phyloP scores from a whole-genome alignment of 2,888 invertebrate species.

The Ethmia dodecea region DNA sequence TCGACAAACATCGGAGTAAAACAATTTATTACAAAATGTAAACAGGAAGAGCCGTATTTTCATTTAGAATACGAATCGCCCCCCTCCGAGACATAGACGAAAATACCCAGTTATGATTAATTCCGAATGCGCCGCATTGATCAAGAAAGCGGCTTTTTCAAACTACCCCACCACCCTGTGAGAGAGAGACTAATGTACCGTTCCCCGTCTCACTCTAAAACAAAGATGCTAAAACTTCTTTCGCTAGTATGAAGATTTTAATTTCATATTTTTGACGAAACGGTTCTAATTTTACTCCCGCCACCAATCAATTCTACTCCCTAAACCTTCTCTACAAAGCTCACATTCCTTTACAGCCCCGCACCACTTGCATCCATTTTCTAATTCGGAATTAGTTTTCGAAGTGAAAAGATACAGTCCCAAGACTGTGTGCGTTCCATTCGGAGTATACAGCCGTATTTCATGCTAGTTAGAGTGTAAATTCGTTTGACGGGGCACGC shows the following conservation, averaged over 20 bases:
- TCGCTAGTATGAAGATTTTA: slow-evolving; percentile 78
- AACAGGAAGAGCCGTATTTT: slow-evolving; percentile 77
- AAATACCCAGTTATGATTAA: slow-evolving; percentile 78
- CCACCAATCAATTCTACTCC: slow-evolving; percentile 26
- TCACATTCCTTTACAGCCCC: slow-evolving; percentile 18
- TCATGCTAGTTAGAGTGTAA: slow-evolving; percentile 31
- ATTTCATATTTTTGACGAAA: slow-evolving; percentile 78
- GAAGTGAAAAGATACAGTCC: slow-evolving; percentile 78
- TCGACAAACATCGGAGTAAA: slow-evolving; percentile 65
- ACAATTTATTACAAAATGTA: slow-evolving; percentile 78
- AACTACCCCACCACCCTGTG: slow-evolving; percentile 58
- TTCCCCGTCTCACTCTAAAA: slow-evolving; percentile 73
- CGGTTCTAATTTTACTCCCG: slow-evolving; percentile 66
- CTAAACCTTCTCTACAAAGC: slow-evolving; percentile 20
- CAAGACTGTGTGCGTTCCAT: slow-evolving; percentile 56
- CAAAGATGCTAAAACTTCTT: slow-evolving; percentile 79
- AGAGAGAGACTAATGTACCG: slow-evolving; percentile 72
- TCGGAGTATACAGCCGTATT: slow-evolving; percentile 36
- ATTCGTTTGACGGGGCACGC: slow-evolving; percentile 38
- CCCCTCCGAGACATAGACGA: slow-evolving; percentile 61
- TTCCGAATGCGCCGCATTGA: slow-evolving; percentile 77
- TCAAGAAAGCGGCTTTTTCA: slow-evolving; percentile 76
- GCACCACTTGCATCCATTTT: slow-evolving; percentile 68
- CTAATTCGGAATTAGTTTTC: slow-evolving; percentile 76
- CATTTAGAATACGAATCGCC: slow-evolving; percentile 73